Evolutionary conservation across 2,113 vertebrate genomes (phyloP).

Genomic region (Nothoprocta perdicaria): DNA sequence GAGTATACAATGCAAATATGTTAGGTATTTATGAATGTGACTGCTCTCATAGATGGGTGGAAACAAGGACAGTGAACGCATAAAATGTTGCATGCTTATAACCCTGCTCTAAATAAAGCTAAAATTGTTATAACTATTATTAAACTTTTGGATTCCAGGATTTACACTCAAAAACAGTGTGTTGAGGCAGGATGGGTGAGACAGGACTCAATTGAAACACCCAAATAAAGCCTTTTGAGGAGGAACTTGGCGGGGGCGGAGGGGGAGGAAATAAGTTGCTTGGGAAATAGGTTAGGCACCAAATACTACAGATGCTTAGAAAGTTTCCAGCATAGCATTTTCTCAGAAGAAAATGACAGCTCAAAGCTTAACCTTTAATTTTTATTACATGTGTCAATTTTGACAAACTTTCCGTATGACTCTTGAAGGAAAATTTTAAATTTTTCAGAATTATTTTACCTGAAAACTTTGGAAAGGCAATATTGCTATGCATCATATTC

Average conservation of each 20-base stretch:
- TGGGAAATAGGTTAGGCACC: not conserved
- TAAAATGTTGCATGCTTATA: not conserved
- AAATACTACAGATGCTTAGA: not conserved
- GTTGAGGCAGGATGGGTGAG: too few species aligned
- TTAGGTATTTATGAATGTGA: not conserved
- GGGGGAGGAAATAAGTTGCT: too few species aligned
- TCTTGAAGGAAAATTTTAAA: not conserved
- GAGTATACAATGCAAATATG: accelerated
- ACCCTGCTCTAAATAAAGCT: not conserved
- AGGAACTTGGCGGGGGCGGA: too few species aligned
- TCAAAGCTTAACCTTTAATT: not conserved
- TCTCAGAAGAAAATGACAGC: not conserved
- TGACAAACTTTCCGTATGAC: not conserved
- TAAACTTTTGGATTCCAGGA: not conserved
- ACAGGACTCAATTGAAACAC: not conserved
- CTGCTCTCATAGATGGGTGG: not conserved
- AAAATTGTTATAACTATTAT: not conserved
- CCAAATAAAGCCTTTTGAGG: not conserved
- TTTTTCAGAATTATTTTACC: not conserved
- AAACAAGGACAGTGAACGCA: not conserved
- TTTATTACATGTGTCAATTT: not conserved
- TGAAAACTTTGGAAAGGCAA: not conserved
- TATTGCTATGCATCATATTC: not conserved
- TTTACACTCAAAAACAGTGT: not conserved
- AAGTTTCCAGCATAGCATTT: not conserved